Percentiles rank a stretch among this genome's conserved stretches.
phyloP scores from a whole-genome alignment of 1,140 invertebrate species.

The Drosophila aff. region DNA sequence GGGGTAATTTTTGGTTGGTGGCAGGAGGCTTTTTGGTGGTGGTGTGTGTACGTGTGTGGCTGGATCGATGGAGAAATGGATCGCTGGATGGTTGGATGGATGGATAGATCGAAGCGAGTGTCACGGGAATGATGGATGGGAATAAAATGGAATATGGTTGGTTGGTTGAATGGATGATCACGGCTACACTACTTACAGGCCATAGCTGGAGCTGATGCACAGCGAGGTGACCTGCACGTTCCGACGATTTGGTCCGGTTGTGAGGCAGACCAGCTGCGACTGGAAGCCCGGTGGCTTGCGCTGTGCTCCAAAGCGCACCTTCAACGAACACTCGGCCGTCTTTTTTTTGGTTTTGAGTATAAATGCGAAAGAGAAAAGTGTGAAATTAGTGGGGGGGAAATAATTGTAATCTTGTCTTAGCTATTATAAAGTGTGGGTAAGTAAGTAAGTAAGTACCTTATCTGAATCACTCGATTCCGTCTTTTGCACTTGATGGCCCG shows the following conservation, averaged over 20 bases:
- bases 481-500: conserved; percentile 87
- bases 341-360: no score
- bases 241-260: conserved; percentile 92
- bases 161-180: conserved; percentile 10
- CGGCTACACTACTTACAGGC: conserved; percentile 91
- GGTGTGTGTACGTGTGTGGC: conserved; percentile 58
- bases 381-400: neutral
- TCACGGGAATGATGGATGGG: conserved; percentile 20
- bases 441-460: conserved; percentile 77
- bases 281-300: conserved; percentile 96
- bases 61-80: conserved; percentile 38
- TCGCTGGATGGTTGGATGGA: conserved; percentile 30
- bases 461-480: conserved; percentile 87
- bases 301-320: conserved; percentile 91
- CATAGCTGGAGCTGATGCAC: conserved; percentile 97
- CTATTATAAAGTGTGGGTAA: neutral
- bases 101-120: conserved; percentile 21
- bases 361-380: neutral
- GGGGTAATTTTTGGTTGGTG: conserved; percentile 14
- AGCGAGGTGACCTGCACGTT: conserved; percentile 94
- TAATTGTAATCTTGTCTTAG: neutral
- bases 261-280: conserved; percentile 96
- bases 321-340: conserved; percentile 86
- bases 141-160: conserved; percentile 9
- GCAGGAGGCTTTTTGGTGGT: conserved; percentile 32